phyloP scores from a whole-genome alignment of 2,797 vertebrate species.

The Apogon talboti region DNA sequence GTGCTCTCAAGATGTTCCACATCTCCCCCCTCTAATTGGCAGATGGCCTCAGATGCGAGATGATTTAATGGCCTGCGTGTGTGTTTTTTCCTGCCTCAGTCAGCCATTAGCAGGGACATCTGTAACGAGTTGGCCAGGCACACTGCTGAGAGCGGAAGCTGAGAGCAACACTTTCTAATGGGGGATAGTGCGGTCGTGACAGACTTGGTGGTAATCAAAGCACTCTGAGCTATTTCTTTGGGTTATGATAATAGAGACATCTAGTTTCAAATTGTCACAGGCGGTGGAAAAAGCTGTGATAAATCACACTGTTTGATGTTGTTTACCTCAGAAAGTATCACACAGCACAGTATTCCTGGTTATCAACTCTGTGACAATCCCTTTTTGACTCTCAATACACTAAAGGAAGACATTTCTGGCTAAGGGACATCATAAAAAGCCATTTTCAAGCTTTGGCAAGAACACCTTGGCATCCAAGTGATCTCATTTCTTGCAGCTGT shows the following conservation, averaged over 20 bases:
- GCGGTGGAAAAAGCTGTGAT: slow-evolving; percentile 27
- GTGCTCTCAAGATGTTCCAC: slow-evolving; percentile 81
- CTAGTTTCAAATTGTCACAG: slow-evolving; percentile 52
- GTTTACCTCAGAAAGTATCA: slow-evolving; percentile 54
- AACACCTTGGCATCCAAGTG: slow-evolving; percentile 66
- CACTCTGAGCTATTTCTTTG: slow-evolving; percentile 54
- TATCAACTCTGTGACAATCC: slow-evolving; percentile 35
- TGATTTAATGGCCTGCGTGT: slow-evolving; percentile 81
- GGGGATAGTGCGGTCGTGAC: slow-evolving; percentile 59
- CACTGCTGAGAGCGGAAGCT: slow-evolving; percentile 77
- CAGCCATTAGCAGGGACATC: slow-evolving; percentile 85
- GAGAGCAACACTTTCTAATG: slow-evolving; percentile 80
- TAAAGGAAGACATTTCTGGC: slow-evolving; percentile 55
- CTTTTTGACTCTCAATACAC: slow-evolving; percentile 55
- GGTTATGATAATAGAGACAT: slow-evolving; percentile 68
- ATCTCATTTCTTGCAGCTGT: slow-evolving; percentile 74
- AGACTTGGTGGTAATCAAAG: slow-evolving; percentile 77
- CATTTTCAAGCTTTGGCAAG: slow-evolving; percentile 68
- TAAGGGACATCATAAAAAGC: slow-evolving; percentile 63
- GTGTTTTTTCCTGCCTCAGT: slow-evolving; percentile 80
- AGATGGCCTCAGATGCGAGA: slow-evolving; percentile 80
- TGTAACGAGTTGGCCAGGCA: slow-evolving; percentile 82
- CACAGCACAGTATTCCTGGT: slow-evolving; percentile 28
- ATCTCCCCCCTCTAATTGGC: slow-evolving; percentile 83
- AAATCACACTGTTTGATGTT: slow-evolving; percentile 38